Base-by-base conservation (phyloP, 2,888 invertebrate species). In the Callyntrura sp. region DNA sequence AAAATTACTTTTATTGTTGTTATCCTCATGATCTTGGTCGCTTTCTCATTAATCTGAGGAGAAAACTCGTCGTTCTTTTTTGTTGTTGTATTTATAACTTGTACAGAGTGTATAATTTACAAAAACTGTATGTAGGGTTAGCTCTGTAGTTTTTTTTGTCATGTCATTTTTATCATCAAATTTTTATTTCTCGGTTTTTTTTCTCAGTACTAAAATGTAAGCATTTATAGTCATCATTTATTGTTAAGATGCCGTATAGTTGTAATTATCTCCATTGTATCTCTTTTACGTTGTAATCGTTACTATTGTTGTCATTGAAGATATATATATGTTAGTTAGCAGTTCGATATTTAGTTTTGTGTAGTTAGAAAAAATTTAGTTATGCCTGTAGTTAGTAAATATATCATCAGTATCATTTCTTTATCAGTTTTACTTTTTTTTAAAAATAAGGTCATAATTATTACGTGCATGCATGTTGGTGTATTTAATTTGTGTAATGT, bases 151-250 rank as follows among this genome's bases (percentile, higher is more conserved):
- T 65, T 65, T 65, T 57, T 62, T 62, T 62, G 60, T 62, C 60
- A 28, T 65, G 28, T 65, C 65, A 65, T 65, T 65, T 65, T 65
- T 65, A 65, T 65, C 28, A 25, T 65, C 14, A 65, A 14, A 62
- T 62, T 62, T 62, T 62, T 17, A n/a, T 11, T 20, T 14, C 25
- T 23, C 25, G 14, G 25, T 65, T 65, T 65, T 65, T 65, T 65
- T 23, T 65, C 65, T 65, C 65, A 65, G 8, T 68, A 68, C 4
- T 35, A 35, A 25, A 62, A 12, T 25, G 3, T 68, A 68, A 68
- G 76, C 76, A 76, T 76, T 76, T 76, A 70, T 70, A 76, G 76
- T 76, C 76, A 76, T 51, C 76, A 51, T 76, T 76, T 76, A 28
- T 76, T 68, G 8, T 65, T 65, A 65, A 17, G 11, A 65, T 23